These are phyloP conservation scores for Gallinago stenura DNA, from an alignment of 2,797 vertebrate genomes.

Conservation along the genomic window DNA sequence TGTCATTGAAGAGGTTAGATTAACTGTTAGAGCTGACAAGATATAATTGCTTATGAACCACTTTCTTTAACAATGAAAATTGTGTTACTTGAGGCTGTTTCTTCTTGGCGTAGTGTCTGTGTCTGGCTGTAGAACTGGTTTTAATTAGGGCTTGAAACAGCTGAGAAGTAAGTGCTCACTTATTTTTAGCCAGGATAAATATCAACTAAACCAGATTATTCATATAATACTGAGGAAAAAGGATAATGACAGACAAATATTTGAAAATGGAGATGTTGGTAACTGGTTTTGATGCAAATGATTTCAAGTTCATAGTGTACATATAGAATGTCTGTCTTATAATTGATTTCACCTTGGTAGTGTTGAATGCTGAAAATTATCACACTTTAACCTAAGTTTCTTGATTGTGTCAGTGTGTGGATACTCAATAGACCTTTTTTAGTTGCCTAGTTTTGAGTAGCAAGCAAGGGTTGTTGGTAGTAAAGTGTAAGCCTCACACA, in stretches of 20 bases:
- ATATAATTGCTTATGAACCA: constrained; percentile 78
- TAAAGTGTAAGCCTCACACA: neutral
- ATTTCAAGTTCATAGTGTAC: neutral
- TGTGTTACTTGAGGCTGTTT: constrained; percentile 41
- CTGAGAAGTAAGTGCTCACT: constrained; percentile 25
- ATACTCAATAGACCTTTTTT: neutral
- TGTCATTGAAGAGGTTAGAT: constrained; percentile 80
- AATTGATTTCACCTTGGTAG: neutral
- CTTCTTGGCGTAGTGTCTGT: constrained; percentile 30
- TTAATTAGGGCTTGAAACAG: constrained; percentile 65
- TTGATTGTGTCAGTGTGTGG: neutral
- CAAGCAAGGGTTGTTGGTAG: neutral
- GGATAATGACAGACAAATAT: constrained; percentile 27
- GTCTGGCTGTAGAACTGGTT: constrained; percentile 43
- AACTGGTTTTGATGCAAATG: neutral
- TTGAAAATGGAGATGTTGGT: constrained; percentile 2
- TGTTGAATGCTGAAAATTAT: neutral
- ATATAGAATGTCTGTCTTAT: neutral
- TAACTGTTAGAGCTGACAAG: constrained; percentile 78
- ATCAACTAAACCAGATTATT: neutral
- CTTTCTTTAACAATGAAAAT: constrained; percentile 59
- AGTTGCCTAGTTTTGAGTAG: neutral
- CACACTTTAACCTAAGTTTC: neutral
- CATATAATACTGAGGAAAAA: neutral
- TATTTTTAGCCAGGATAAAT: constrained; percentile 53